Base-by-base conservation (phyloP, 2,797 vertebrate species). In the Lophius americanus region DNA sequence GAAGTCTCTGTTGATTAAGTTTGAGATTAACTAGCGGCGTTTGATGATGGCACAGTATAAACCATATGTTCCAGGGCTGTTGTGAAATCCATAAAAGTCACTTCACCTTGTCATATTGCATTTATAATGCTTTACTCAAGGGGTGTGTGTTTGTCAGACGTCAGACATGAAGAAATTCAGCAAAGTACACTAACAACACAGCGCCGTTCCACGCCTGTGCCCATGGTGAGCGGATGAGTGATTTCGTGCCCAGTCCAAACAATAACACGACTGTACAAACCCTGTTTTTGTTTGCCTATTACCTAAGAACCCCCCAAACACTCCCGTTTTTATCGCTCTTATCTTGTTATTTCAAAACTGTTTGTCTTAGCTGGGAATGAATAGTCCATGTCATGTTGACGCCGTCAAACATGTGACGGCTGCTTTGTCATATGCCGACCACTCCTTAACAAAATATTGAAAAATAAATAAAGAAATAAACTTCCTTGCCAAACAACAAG, bases 241-340 rank as follows among this genome's bases (percentile, higher is more conserved):
- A 91, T 82, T 91, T 86, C 86, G 88, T 90, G 87, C 76, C 75
- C 89, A 92, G 87, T 89, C 89, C 93, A 94, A 94, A 95, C 93
- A 95, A 94, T 93, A 93, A 93, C 91, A 94, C 70, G 84, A 90
- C 91, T 93, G 89, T 92, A 93, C 92, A 92, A 92, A 91, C 88
- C 76, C 14, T 91, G 91, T 94, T 93, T 92, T 88, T 93, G 92
- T 94, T 93, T 94, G 92, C 89, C 85, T 84, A 91, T 92, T 93
- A 93, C 91, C 91, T 92, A 92, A 93, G 86, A 85, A 73, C 78
- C 52, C 60, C 51, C 61, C 44, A 48, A 70, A 70, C 81, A 78
- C 85, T 79, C 83, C 86, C 48, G 9, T 65, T 86, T 88, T 87
- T 89, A 85, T 88, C 74, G 52, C 78, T 70, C 91, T 94, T 94